These are phyloP conservation scores for Scaptomyza hsui DNA, from an alignment of 1,140 invertebrate species.

Conservation along the genomic window DNA sequence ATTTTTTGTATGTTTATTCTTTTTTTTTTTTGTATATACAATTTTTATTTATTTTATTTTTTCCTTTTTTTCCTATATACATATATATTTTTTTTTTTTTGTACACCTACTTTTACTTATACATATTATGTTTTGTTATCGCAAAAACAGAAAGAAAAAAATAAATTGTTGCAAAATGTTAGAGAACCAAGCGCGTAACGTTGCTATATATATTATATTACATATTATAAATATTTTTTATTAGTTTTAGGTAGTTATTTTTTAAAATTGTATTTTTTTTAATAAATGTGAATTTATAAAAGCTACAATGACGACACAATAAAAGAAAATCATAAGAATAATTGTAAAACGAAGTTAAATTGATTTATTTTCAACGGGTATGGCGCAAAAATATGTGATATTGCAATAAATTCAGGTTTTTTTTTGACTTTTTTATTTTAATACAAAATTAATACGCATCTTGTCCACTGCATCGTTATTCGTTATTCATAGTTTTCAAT, in stretches of 20 bases:
- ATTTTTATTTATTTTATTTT: slow-evolving; percentile 53
- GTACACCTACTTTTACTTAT: slow-evolving; percentile 33
- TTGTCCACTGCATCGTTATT: too few relatives aligned
- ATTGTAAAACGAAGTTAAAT: slow-evolving; percentile 48
- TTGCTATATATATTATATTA: slow-evolving; percentile 78
- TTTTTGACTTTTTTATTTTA: too few relatives aligned
- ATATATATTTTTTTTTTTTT: slow-evolving; percentile 36
- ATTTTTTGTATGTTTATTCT: slow-evolving; percentile 51
- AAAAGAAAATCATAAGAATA: slow-evolving; percentile 71
- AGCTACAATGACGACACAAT: slow-evolving; percentile 67
- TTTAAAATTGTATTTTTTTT: slow-evolving; percentile 79
- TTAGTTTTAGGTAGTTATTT: slow-evolving; percentile 81
- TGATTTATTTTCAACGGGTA: slow-evolving; percentile 1
- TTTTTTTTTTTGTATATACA: slow-evolving; percentile 62
- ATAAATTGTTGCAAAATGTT: slow-evolving; percentile 52
- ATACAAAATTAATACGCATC: too few relatives aligned
- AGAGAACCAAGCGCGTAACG: slow-evolving; percentile 69
- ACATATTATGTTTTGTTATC: slow-evolving; percentile 76
- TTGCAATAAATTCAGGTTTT: too few relatives aligned
- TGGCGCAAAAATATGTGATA: too few relatives aligned
- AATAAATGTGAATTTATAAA: slow-evolving; percentile 72
- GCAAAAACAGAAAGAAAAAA: slow-evolving; percentile 47
- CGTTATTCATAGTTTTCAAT: too few relatives aligned
- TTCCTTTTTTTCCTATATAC: slow-evolving; percentile 26
- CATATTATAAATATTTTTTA: slow-evolving; percentile 76